These are phyloP conservation scores for Vanessa atalanta DNA, from an alignment of 1,140 invertebrate species.

Conservation along the genomic window DNA sequence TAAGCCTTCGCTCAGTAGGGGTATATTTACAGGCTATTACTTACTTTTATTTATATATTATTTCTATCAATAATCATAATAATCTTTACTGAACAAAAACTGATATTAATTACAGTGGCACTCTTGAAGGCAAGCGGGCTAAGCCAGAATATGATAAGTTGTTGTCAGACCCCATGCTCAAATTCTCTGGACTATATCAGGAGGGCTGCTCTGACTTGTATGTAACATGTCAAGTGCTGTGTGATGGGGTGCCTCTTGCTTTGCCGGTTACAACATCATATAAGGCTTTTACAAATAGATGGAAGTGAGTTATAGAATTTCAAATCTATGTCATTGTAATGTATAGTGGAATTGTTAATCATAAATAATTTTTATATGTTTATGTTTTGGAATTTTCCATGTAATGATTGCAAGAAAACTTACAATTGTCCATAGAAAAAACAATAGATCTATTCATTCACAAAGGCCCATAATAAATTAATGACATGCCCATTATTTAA, in stretches of 20 bases:
- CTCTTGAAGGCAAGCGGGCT: slow-evolving; percentile 93
- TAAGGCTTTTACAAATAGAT: slow-evolving; percentile 94
- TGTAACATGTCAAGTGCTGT: slow-evolving; percentile 93
- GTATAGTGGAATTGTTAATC: too few species aligned
- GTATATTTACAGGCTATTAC: too few species aligned
- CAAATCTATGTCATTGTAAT: neutral
- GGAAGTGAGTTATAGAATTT: slow-evolving; percentile 87
- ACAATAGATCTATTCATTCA: too few species aligned
- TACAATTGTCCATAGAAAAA: too few species aligned
- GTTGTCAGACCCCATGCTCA: slow-evolving; percentile 92
- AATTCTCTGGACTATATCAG: slow-evolving; percentile 94
- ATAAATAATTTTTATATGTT: too few species aligned
- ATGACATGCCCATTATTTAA: too few species aligned
- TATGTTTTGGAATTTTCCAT: too few species aligned
- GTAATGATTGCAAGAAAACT: too few species aligned
- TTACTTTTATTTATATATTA: slow-evolving; percentile 37
- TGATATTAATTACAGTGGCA: slow-evolving; percentile 85
- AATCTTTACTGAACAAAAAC: too few species aligned
- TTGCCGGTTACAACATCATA: slow-evolving; percentile 95
- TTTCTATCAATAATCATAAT: too few species aligned
- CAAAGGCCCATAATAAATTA: too few species aligned
- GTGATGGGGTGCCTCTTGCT: slow-evolving; percentile 90
- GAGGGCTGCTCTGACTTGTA: slow-evolving; percentile 91
- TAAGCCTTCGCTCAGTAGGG: too few species aligned
- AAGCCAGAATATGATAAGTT: slow-evolving; percentile 94